phyloP scores from a whole-genome alignment of 2,797 vertebrate species.

The Phoxinus dragarum region DNA sequence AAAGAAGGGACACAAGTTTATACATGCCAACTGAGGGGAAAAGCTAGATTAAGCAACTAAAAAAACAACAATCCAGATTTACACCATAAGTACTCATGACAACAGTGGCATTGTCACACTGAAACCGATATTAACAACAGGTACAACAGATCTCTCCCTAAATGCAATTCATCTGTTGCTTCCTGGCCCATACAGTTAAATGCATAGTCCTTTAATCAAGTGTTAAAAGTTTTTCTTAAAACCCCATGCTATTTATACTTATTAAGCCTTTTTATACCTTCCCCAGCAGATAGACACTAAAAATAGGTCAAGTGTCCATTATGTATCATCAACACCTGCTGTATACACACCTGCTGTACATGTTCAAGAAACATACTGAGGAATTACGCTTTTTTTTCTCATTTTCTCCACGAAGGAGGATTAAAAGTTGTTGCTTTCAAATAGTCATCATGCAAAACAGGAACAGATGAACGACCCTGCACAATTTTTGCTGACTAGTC shows the following conservation, averaged over 20 bases:
- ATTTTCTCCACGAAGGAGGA: background rate
- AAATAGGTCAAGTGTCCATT: background rate
- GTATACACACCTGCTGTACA: background rate
- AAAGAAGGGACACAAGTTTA: background rate
- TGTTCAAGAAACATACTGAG: background rate
- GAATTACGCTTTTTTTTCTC: too few species aligned
- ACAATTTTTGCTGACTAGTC: slow-evolving; percentile 5
- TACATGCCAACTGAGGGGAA: background rate
- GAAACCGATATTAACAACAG: background rate
- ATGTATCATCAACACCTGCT: background rate
- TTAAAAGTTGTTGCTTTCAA: background rate
- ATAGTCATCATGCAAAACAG: slow-evolving; percentile 17
- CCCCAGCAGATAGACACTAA: background rate
- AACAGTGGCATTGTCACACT: background rate
- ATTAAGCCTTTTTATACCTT: background rate
- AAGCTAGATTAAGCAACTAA: background rate
- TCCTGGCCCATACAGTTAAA: background rate
- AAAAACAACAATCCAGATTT: slow-evolving; percentile 6
- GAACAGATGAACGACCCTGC: background rate
- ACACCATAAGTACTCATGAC: background rate
- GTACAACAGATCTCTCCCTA: background rate
- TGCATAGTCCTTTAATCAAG: background rate
- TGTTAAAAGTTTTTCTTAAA: background rate
- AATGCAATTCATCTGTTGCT: background rate
- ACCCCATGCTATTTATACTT: background rate